Evolutionary conservation across 1,140 invertebrate genomes (phyloP), one percentile per base, ranked within the genome.

Genomic region (Drosophila subpulchrella): DNA sequence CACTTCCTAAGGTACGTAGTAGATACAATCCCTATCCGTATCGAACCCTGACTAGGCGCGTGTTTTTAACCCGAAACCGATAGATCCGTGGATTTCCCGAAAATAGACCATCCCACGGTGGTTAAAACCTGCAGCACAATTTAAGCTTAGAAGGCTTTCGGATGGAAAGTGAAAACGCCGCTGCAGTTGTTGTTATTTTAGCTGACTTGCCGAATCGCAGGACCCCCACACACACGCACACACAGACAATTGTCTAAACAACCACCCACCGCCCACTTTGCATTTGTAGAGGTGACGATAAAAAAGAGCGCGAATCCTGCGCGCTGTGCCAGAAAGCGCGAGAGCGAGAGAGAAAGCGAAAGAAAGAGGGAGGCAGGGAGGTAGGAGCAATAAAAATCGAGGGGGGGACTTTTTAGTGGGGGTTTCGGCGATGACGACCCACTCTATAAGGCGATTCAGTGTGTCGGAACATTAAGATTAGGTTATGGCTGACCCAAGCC

Each of bases 151-250:
- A 41, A 41, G 50, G 46, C 47, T 60, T 42, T 59, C 55, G 34
- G 56, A 88, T 88, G 70, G 70, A 89, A 89, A 89, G 84, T 89
- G 84, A 89, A 89, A 89, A 78, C 71, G 62, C 32, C 15, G 73
- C 38, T 55, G 72, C 58, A 47, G 24, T 72, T 82, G 75, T 81
- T 76, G 67, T 80, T 86, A 65, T 81, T 86, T 78, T 85, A 79
- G 65, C 79, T 75, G 74, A 47, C 70, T 58, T 73, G 68, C 62
- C 75, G 66, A 68, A 56, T 56, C 61, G 38, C 44, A 41, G 53
- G 63, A 51, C 51, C 55, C 59, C 41, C 61, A 48, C 42, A 51
- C 24, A 20, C 46, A 59, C 10, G 36, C 44, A 48, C 7, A 53
- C 24, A 55, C 17, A 61, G 6, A 20, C 20, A 20, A 20, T 30